Evolutionary conservation across 2,888 invertebrate species (phyloP), one percentile per base, ranked within the genome.

Genomic region (Lochmaea crataegi): DNA sequence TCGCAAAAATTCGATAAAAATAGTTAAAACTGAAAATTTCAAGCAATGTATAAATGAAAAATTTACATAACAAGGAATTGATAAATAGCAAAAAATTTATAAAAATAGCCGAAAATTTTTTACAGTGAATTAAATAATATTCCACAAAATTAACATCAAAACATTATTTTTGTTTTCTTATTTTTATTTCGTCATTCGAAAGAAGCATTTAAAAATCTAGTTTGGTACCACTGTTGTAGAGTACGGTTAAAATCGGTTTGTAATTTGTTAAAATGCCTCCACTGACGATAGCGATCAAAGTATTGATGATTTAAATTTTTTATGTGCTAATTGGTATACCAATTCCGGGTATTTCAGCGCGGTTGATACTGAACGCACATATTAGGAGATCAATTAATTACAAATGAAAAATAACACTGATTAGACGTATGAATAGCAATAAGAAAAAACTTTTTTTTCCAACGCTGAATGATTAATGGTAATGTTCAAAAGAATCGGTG

Each of bases 171-270:
- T 26, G 2, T 5, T 26, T 0, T 5, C 6, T 7, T 32, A 32
- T 32, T 32, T 32, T 32, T 6, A 32, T 32, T 32, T 32, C 7
- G 32, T 7, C 0, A 32, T 32, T 32, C 32, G 32, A 32, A 6
- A 7, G 32, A 32, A 32, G 32, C 32, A 32, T 32, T 32, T 7
- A 32, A 32, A 32, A 32, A 32, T 32, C 32, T 32, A 7, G 32
- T 32, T 32, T 32, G 6, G 6, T 32, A 32, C 32, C 42, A 45
- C 12, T 12, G 12, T 45, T 45, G 1, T 4, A 45, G 4, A 45
- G 42, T 45, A 45, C 42, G 12, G 42, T 51, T 51, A n/a, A 51
- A 51, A 51, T 51, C 51, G 51, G n/a, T 51, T 51, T n/a, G 51
- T 5, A 45, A 45, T 45, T 45, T 45, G 42, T 45, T 12, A 45